Percentiles rank a stretch among this genome's conserved stretches.
Conservation (phyloP, 2,113 vertebrate genomes). For the Lophura nycthemera region DNA sequence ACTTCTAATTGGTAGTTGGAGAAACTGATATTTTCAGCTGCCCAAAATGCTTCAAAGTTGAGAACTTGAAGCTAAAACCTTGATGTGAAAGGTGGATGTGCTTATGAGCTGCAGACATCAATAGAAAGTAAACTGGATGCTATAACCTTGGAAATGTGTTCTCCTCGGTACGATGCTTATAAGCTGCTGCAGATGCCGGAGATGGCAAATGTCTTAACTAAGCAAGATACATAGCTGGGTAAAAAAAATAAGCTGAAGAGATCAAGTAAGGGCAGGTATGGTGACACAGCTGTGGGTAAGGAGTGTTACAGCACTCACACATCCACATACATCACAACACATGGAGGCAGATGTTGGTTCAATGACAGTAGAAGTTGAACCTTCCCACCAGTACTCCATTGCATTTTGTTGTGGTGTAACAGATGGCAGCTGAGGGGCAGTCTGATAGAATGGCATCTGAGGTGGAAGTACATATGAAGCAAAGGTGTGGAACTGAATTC, state of each 20-base stretch:
- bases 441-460: background rate
- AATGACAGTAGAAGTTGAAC: background rate
- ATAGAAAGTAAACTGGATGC: background rate
- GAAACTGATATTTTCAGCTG: background rate
- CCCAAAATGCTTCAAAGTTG: background rate
- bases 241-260: background rate
- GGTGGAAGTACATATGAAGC: background rate
- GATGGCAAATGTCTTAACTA: background rate
- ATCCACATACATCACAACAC: rapidly evolving
- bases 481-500: background rate
- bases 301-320: background rate
- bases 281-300: background rate
- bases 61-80: background rate
- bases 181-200: background rate
- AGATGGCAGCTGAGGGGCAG: background rate
- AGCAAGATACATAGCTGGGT: background rate
- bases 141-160: background rate
- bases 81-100: background rate
- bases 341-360: background rate
- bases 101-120: background rate
- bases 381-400: background rate
- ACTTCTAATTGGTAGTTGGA: background rate
- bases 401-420: background rate
- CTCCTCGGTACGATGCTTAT: background rate
- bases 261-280: background rate